These are phyloP conservation scores for Tortrix viridana DNA, from an alignment of 2,888 invertebrate species.

Conservation along the genomic window DNA sequence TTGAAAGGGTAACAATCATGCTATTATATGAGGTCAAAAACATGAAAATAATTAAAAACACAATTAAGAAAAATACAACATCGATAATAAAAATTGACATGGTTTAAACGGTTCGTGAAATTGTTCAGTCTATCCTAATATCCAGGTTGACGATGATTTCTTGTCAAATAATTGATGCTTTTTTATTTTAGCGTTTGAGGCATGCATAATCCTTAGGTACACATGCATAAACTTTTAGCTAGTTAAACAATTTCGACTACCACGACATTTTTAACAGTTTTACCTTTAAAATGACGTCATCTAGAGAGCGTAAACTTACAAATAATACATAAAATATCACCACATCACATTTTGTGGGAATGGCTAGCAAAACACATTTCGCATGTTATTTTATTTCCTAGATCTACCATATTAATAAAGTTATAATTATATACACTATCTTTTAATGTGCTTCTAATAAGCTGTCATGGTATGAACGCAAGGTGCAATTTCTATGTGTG, in stretches of 20 bases:
- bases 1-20: slow-evolving; percentile 65
- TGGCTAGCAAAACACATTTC: slow-evolving; percentile 35
- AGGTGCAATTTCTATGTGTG: slow-evolving; percentile 33
- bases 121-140: slow-evolving; percentile 48
- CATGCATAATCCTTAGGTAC: slow-evolving; percentile 59
- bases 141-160: slow-evolving; percentile 50
- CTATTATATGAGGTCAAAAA: slow-evolving; percentile 78
- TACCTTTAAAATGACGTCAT: slow-evolving; percentile 61
- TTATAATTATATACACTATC: background rate
- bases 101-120: slow-evolving; percentile 50
- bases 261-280: slow-evolving; percentile 55
- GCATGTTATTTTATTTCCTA: slow-evolving; percentile 11
- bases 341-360: slow-evolving; percentile 32
- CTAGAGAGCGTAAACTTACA: slow-evolving; percentile 58
- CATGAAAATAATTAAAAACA: slow-evolving; percentile 55
- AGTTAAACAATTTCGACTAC: slow-evolving; percentile 52
- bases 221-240: slow-evolving; percentile 61
- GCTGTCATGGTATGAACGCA: slow-evolving; percentile 25
- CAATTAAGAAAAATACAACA: slow-evolving; percentile 59
- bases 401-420: slow-evolving; percentile 11
- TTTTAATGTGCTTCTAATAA: slow-evolving; percentile 29
- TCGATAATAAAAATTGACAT: slow-evolving; percentile 50
- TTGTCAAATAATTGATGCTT: slow-evolving; percentile 40
- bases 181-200: slow-evolving; percentile 52
- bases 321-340: slow-evolving; percentile 46